A percentile compares a stretch with the other conserved stretches of the same genome.
These are phyloP conservation scores for Tenualosa ilisha DNA, from an alignment of 2,797 vertebrate species.

Conservation along the genomic window DNA sequence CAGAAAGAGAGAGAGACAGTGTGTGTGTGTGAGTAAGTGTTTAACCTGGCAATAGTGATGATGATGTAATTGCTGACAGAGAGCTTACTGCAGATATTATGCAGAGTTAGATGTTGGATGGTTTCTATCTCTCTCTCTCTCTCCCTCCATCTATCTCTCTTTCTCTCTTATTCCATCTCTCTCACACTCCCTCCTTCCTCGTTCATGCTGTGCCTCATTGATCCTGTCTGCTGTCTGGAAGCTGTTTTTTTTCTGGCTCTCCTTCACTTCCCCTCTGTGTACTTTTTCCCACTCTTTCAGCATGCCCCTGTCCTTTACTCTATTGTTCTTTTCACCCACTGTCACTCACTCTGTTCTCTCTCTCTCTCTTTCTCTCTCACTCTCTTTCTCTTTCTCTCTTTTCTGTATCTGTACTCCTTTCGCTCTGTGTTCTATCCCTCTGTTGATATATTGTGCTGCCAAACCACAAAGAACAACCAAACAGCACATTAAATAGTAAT, in stretches of 20 bases:
- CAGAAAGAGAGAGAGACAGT: too few species aligned
- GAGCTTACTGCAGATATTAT: not conserved
- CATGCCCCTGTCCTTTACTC: not conserved
- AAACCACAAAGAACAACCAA: too few species aligned
- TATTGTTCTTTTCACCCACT: not conserved
- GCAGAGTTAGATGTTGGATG: not conserved
- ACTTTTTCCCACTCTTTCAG: not conserved
- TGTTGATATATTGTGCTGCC: too few species aligned
- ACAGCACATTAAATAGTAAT: too few species aligned
- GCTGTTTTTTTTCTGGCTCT: not conserved
- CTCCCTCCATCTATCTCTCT: not conserved
- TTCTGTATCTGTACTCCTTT: not conserved
- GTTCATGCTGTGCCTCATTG: not conserved
- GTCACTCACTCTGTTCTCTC: not conserved
- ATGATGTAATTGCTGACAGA: not conserved
- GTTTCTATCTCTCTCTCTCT: not conserved
- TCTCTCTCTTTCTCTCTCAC: too few species aligned
- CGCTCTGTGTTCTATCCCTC: too few species aligned
- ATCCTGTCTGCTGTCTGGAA: not conserved
- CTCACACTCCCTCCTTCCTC: not conserved
- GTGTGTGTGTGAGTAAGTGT: too few species aligned
- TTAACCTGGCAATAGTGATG: too few species aligned
- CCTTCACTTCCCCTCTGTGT: too few species aligned
- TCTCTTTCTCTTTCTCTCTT: too few species aligned
- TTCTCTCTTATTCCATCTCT: not conserved